Percentiles rank a stretch among this genome's conserved stretches.
phyloP scores from a whole-genome alignment of 2,113 vertebrate species.

The Thamnophis sirtalis region DNA sequence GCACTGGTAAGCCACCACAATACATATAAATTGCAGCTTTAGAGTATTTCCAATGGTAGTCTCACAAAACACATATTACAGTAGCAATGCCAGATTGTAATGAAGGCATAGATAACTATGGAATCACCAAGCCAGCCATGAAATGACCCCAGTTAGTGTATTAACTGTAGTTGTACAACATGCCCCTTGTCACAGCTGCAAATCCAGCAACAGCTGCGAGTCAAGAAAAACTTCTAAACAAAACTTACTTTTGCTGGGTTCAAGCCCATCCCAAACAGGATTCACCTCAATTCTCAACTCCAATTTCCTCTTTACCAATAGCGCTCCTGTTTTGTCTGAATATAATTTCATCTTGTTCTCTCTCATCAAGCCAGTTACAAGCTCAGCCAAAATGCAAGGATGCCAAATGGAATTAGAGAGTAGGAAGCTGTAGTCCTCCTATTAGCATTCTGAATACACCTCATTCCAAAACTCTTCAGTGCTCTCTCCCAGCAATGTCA shows the following conservation, averaged over 20 bases:
- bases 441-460: not conserved
- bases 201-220: not conserved
- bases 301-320: not conserved
- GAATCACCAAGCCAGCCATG: not conserved
- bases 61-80: not conserved
- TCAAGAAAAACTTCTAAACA: not conserved
- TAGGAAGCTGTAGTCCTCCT: not conserved
- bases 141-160: not conserved
- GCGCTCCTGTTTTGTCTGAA: not conserved
- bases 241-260: not conserved
- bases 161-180: not conserved
- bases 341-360: not conserved
- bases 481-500: not conserved
- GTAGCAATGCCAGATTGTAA: not conserved
- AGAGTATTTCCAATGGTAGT: not conserved
- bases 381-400: not conserved
- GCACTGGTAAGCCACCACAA: not conserved
- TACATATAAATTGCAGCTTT: not conserved
- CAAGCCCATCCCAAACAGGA: not conserved
- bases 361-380: not conserved
- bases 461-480: not conserved
- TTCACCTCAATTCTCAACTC: not conserved
- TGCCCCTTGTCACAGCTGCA: not conserved
- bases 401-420: not conserved
- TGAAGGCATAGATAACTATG: not conserved